A percentile compares a stretch with the other conserved stretches of the same genome.
phyloP scores from a whole-genome alignment of 2,888 invertebrate species.

The Calephelis perditalis region DNA sequence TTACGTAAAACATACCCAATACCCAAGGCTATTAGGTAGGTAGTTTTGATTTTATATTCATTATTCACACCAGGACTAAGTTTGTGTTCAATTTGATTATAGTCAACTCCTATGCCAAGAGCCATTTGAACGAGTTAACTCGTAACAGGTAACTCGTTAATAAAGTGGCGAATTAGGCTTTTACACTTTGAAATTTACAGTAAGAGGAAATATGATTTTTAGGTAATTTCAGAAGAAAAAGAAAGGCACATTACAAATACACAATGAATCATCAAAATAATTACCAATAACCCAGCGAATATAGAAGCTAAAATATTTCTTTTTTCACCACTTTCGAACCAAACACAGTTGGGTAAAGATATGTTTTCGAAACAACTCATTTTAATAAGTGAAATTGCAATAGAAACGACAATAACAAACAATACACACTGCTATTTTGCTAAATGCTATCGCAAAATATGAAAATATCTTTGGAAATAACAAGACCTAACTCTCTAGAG shows the following conservation, averaged over 20 bases:
- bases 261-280: conserved; percentile 54
- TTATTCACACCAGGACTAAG: no score
- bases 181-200: neutral
- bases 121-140: no score
- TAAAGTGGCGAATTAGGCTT: no score
- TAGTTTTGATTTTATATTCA: conserved; percentile 1
- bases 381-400: conserved; percentile 24
- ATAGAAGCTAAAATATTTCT: conserved; percentile 93
- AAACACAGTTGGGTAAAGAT: conserved; percentile 86
- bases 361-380: conserved; percentile 87
- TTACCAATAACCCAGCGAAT: conserved; percentile 91
- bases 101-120: no score
- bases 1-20: no score
- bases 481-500: no score
- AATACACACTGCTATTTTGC: neutral
- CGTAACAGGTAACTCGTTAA: no score
- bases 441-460: no score
- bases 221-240: conserved; percentile 16
- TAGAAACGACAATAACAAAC: neutral
- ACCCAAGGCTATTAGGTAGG: no score
- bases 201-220: conserved; percentile 12
- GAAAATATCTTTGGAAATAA: no score
- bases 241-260: conserved; percentile 9
- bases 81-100: no score
- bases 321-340: conserved; percentile 91